These are phyloP conservation scores for Anser cygnoides DNA, from an alignment of 2,113 vertebrate genomes.

Conservation along the genomic window DNA sequence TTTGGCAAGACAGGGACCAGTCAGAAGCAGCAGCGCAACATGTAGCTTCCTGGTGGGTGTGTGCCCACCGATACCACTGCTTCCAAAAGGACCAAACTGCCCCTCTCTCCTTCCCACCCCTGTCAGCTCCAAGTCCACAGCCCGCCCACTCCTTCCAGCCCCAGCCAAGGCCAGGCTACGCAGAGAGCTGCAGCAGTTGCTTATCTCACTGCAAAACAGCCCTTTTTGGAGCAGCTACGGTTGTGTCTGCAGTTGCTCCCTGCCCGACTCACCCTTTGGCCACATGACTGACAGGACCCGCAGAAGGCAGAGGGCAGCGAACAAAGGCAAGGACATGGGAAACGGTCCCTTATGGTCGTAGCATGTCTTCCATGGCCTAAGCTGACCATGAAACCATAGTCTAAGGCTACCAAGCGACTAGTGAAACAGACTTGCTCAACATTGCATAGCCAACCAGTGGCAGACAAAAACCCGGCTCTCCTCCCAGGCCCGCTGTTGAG, in stretches of 20 bases:
- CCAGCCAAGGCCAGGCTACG: neutral
- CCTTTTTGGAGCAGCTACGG: neutral
- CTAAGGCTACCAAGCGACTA: neutral
- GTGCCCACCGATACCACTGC: neutral
- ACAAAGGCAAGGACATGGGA: neutral
- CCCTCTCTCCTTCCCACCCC: neutral
- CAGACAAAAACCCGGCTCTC: neutral
- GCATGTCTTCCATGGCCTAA: neutral
- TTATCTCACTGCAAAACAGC: neutral
- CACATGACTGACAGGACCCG: neutral
- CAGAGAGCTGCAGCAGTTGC: neutral
- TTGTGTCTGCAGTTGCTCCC: neutral
- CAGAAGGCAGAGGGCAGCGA: neutral
- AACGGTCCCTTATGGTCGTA: rapidly evolving
- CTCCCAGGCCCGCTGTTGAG: neutral
- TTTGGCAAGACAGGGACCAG: neutral
- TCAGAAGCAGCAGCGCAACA: neutral
- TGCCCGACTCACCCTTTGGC: neutral
- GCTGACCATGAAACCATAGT: neutral
- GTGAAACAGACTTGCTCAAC: neutral
- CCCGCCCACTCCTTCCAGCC: neutral
- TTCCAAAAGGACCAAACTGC: neutral
- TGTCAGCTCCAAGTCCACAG: neutral
- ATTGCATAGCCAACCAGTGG: rapidly evolving
- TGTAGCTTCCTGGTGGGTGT: neutral